Evolutionary conservation across 2,113 vertebrate genomes (phyloP).

Genomic region (Pogonocichla stellata): DNA sequence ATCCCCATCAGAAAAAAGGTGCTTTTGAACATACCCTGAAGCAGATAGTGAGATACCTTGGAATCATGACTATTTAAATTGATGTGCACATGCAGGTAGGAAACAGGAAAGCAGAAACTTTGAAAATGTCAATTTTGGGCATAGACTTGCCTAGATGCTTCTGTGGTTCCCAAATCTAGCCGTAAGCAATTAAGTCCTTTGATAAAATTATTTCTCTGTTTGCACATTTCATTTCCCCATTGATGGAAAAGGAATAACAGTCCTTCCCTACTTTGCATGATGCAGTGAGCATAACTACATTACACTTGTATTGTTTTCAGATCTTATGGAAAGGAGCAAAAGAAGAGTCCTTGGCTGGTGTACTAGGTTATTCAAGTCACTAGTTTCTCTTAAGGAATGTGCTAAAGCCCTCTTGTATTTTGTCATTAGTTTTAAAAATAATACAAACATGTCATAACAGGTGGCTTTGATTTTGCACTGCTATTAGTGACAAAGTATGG

Average conservation of each 20-base stretch:
- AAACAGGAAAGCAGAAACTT: neutral
- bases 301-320: neutral
- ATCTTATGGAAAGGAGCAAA: neutral
- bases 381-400: neutral
- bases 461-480: neutral
- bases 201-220: neutral
- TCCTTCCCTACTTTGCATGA: neutral
- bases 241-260: neutral
- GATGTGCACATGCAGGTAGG: accelerated
- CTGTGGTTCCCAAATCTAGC: neutral
- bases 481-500: neutral
- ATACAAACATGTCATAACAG: neutral
- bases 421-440: neutral
- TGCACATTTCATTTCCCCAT: neutral
- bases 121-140: neutral
- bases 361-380: neutral
- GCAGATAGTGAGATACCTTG: neutral
- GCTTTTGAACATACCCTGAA: neutral
- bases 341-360: neutral
- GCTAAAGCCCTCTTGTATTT: neutral
- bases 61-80: neutral
- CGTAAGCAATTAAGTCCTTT: neutral
- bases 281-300: neutral
- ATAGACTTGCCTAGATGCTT: neutral
- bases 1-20: neutral